phyloP scores from a whole-genome alignment of 2,113 vertebrate genomes.

The Thryonomys swinderianus region DNA sequence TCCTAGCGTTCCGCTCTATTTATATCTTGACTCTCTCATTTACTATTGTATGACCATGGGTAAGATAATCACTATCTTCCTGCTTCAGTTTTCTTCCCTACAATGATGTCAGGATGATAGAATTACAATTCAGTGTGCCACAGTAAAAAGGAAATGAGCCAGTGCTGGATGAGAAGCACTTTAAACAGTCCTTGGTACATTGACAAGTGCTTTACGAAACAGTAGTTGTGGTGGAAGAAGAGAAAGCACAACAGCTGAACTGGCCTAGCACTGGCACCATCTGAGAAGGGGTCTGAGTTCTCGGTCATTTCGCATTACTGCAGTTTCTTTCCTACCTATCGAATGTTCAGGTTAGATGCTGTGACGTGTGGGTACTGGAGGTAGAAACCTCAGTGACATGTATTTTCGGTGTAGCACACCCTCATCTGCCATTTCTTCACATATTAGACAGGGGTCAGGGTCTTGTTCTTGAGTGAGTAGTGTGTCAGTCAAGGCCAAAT shows the following conservation, averaged over 20 bases:
- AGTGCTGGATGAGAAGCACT: neutral
- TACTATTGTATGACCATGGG: neutral
- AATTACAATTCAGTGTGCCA: neutral
- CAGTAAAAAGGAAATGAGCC: neutral
- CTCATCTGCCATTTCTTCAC: neutral
- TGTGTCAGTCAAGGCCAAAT: neutral
- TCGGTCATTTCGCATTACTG: neutral
- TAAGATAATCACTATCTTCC: neutral
- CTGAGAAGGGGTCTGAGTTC: neutral
- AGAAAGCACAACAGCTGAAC: neutral
- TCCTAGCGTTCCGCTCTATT: neutral
- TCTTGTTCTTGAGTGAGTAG: neutral
- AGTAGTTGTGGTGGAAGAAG: neutral
- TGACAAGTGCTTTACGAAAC: neutral
- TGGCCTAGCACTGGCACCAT: neutral
- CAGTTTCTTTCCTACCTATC: neutral
- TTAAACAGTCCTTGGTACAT: neutral
- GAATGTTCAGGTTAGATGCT: neutral
- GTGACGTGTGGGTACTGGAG: rapidly evolving
- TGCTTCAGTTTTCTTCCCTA: conserved; percentile 4
- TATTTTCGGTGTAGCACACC: rapidly evolving
- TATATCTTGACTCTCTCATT: neutral
- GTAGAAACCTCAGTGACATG: neutral
- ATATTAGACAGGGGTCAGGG: neutral
- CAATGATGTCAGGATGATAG: neutral